These are phyloP conservation scores for Deroplatys truncata DNA, from an alignment of 2,888 invertebrate genomes.

Conservation along the genomic window DNA sequence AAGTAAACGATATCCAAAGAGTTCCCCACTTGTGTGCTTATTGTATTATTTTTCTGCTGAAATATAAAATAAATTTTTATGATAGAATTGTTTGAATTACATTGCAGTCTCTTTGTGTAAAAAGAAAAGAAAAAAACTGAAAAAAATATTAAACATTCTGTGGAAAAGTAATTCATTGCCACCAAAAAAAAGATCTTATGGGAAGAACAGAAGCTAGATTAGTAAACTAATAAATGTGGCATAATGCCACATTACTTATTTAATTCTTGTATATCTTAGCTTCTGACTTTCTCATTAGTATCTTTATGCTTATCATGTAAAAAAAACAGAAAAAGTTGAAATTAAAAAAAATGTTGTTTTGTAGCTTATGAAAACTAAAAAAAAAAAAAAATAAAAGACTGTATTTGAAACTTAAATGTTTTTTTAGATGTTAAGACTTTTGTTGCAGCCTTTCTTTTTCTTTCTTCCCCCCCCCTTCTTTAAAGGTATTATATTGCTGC, in stretches of 20 bases:
- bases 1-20: neutral
- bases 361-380: slow-evolving; percentile 10
- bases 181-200: neutral
- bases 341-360: slow-evolving; percentile 9
- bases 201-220: neutral
- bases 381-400: slow-evolving; percentile 7
- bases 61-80: neutral
- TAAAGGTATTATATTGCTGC: neutral
- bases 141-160: neutral
- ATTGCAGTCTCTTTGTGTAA: neutral
- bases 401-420: neutral
- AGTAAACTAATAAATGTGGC: neutral
- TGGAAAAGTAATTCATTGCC: neutral
- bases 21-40: slow-evolving; percentile 7
- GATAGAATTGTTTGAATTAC: neutral
- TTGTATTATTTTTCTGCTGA: neutral
- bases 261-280: neutral
- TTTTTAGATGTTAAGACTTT: neutral
- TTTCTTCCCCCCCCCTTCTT: neutral
- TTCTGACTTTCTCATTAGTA: neutral
- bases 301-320: slow-evolving; percentile 11
- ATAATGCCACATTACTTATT: neutral
- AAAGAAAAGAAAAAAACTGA: neutral
- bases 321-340: neutral
- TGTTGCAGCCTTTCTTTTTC: neutral